Base-by-base conservation (phyloP, 2,797 vertebrate species). In the Sebastiscus albofasciatus region DNA sequence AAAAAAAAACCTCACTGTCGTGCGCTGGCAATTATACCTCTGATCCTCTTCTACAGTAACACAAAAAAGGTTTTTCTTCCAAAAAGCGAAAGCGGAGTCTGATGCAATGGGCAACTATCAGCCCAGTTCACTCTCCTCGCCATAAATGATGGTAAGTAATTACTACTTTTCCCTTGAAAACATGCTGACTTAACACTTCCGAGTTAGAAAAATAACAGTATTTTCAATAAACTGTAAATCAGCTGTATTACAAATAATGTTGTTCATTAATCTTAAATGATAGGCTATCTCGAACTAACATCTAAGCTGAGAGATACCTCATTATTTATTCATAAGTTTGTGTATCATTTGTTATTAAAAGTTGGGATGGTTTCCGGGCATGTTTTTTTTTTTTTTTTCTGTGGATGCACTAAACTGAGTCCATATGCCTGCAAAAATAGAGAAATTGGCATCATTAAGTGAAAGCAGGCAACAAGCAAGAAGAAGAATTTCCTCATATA, bases 131-230 rank as follows among this genome's bases (percentile, higher is more conserved):
- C 75, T 91, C 82, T 79, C 81, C 72, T 84, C 79, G 71, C 82
- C 85, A 65, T 94, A 89, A 92, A 90, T 79, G 79, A 91, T 71
- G 94, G 96, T 96, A 91, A 95, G 95, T 81, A 60, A 72, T 79
- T 6, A 89, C 71, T 91, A 93, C 90, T 88, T 80, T 68, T n/a
- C 24, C 18, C 4, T 11, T 70, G n/a, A 59, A 72, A 86, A 87
- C 34, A 67, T 76, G 81, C 83, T 77, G 77, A 87, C 70, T 82
- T 66, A 46, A 87, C 42, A 85, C 46, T 81, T 85, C 5, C 20
- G 64, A 88, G 78, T 83, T 67, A 5, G 6, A 56, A 39, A 56
- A 39, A 69, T 80, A 75, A 14, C 26, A 10, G 1, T 27, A 3
- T 77, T 68, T 72, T 39, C 18, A 42, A n/a, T 9, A 4, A 56